Base-by-base conservation (phyloP, 2,113 vertebrate genomes). In the Vulpes vulpes region DNA sequence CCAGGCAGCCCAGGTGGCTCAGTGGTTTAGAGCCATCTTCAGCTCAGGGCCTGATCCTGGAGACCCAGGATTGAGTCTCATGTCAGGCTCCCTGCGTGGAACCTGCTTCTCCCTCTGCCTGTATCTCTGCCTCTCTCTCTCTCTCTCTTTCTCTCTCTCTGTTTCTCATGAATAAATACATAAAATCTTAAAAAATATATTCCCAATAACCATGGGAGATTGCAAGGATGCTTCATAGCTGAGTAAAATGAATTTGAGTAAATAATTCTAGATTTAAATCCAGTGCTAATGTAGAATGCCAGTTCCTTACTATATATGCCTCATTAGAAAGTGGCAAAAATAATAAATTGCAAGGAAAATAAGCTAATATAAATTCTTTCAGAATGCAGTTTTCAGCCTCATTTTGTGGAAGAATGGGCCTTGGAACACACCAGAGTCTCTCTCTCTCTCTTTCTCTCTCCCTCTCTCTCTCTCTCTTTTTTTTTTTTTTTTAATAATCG, bases 181-280 rank as follows among this genome's bases (percentile, higher is more conserved):
- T 43, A 43, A 43, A 43, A 43, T 43, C 43, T 43, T 43, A 43
- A 43, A 43, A 43, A 43, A 43, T 8, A 43, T 43, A 43, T 43
- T 43, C 43, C 7, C 20, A 80, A 14, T 80, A 93, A 82, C 83
- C 20, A 65, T 22, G 53, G 25, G 27, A 60, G 22, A 94, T 11
- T 67, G 22, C 32, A 49, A 78, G 8, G 4, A 5, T 91, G 14
- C 53, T 71, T 89, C 87, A 67, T 19, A 35, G 16, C 11, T 32
- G 11, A 74, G 32, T 84, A 85, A 81, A 81, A 93, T 89, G 17
- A 43, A 15, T 82, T 1, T 76, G 32, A 32, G 14, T 78, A 73
- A 84, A 85, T 73, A n/a, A 65, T 22, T 65, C 62, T 12, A 11
- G 92, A 35, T 78, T 96, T 80, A 81, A 71, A 83, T 87, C 6